These are phyloP conservation scores for Ascaphus truei DNA, from an alignment of 2,113 vertebrate species.

Conservation along the genomic window DNA sequence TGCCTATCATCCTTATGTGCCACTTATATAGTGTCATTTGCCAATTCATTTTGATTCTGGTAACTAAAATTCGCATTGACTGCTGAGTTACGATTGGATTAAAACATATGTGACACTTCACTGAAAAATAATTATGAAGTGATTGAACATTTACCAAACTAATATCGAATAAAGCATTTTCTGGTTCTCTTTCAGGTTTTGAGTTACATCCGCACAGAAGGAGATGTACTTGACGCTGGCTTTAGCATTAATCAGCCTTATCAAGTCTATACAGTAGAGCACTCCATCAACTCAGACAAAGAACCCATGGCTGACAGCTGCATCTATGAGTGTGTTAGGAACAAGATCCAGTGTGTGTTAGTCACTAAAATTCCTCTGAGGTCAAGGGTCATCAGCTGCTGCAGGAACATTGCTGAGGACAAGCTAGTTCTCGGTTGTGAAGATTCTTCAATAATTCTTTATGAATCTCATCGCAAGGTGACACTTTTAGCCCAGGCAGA, in stretches of 20 bases:
- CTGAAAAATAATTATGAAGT: too few relatives aligned
- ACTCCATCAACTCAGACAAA: constrained; percentile 47
- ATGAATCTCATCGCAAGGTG: constrained; percentile 68
- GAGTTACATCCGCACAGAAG: constrained; percentile 70
- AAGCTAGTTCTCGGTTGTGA: constrained; percentile 80
- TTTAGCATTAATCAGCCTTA: constrained; percentile 79
- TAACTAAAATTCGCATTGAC: too few relatives aligned
- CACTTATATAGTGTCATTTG: too few relatives aligned
- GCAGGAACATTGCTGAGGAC: constrained; percentile 69
- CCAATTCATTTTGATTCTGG: too few relatives aligned
- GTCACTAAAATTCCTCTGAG: constrained; percentile 69
- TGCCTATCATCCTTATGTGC: too few relatives aligned
- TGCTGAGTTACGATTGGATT: too few relatives aligned
- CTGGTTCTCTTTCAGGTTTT: constrained; percentile 66
- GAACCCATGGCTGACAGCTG: constrained; percentile 69
- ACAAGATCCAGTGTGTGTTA: constrained; percentile 66
- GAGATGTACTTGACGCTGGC: constrained; percentile 72
- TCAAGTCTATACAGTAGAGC: constrained; percentile 80
- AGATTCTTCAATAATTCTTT: constrained; percentile 82
- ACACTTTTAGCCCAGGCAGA: constrained; percentile 69
- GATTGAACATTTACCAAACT: too few relatives aligned
- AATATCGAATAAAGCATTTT: too few relatives aligned
- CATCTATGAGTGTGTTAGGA: constrained; percentile 70
- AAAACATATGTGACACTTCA: too few relatives aligned
- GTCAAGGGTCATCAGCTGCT: constrained; percentile 74